phyloP scores from a whole-genome alignment of 2,113 vertebrate species.

The Manacus vitellinus region DNA sequence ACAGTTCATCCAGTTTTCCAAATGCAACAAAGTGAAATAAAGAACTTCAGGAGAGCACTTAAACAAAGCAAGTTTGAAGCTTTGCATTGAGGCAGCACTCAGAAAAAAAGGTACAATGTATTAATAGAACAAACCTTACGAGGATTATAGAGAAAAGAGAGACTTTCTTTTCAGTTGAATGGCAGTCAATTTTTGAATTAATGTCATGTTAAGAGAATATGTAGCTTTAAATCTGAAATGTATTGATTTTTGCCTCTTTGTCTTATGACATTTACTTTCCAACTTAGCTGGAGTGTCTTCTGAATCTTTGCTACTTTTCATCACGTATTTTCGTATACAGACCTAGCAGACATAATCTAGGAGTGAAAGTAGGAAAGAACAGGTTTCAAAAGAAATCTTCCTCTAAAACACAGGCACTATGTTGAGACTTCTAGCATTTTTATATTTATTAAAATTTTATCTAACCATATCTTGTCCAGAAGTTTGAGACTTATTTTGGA shows the following conservation, averaged over 20 bases:
- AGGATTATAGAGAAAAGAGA: not conserved
- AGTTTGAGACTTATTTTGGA: not conserved
- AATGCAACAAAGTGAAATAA: not conserved
- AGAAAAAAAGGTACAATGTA: not conserved
- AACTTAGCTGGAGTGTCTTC: not conserved
- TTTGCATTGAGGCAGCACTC: not conserved
- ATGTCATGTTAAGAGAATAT: not conserved
- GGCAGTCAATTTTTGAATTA: conserved; percentile 9
- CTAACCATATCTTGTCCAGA: not conserved
- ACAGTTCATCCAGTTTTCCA: not conserved
- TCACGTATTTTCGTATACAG: not conserved
- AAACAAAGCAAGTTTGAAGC: not conserved
- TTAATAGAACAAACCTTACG: not conserved
- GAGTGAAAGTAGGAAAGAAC: not conserved
- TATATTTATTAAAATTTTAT: not conserved
- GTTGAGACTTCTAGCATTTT: not conserved
- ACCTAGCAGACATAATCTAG: not conserved
- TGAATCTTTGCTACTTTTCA: not conserved
- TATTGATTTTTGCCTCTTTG: conserved; percentile 31
- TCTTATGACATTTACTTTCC: not conserved
- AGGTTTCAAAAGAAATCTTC: not conserved
- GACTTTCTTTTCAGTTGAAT: not conserved
- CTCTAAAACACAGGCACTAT: not conserved
- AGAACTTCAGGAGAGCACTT: not conserved
- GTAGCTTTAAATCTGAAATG: not conserved